These are phyloP conservation scores for Palaemon carinicauda DNA, from an alignment of 1,140 invertebrate species.

Conservation along the genomic window DNA sequence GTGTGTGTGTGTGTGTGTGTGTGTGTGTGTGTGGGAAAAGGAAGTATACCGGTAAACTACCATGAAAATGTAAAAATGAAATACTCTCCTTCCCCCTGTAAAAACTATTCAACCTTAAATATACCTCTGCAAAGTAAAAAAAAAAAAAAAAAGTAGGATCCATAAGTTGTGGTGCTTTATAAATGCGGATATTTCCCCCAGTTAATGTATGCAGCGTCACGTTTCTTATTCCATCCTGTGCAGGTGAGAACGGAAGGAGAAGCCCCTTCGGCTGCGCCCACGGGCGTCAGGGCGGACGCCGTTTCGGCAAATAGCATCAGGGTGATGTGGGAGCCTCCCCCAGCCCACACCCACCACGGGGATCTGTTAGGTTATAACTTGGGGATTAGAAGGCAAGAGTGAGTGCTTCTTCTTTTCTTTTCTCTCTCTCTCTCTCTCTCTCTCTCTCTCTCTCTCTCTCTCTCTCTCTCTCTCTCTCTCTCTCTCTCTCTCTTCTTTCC, in stretches of 20 bases:
- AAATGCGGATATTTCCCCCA: too few relatives aligned
- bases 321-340: conserved; percentile 64
- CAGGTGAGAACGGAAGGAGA: not conserved
- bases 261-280: conserved; percentile 7
- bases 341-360: conserved; percentile 64
- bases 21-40: not conserved
- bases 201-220: too few relatives aligned
- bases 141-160: too few relatives aligned
- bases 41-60: not conserved
- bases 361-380: conserved; percentile 66
- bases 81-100: too few relatives aligned
- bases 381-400: not conserved
- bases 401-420: not conserved
- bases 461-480: not conserved
- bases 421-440: not conserved
- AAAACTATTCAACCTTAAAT: too few relatives aligned
- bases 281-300: not conserved
- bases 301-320: not conserved
- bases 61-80: not conserved
- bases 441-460: not conserved
- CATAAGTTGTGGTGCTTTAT: too few relatives aligned
- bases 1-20: not conserved
- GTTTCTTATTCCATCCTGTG: not conserved
- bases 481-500: not conserved
- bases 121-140: too few relatives aligned